Conservation (phyloP, 2,113 vertebrate species). For the Pachyramphus minor region DNA sequence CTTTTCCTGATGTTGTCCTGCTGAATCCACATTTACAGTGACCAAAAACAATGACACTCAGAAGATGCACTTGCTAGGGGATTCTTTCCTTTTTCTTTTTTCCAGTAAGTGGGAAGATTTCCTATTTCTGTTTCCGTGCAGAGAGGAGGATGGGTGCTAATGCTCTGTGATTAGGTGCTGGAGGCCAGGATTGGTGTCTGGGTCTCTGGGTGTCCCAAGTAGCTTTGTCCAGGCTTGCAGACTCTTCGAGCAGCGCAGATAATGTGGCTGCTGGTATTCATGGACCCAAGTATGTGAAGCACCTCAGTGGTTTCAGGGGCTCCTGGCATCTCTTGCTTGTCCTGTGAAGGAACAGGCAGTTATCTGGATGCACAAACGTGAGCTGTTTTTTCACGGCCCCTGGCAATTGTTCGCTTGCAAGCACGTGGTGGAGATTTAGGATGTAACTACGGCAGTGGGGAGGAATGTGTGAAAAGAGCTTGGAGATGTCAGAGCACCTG, state of each 20-base stretch:
- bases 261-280: fast-evolving
- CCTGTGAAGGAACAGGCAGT: fast-evolving
- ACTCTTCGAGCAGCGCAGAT: neutral
- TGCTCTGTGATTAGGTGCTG: neutral
- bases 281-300: neutral
- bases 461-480: slow-evolving; percentile 46
- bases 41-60: neutral
- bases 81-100: neutral
- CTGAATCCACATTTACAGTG: neutral
- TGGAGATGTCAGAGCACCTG: slow-evolving; percentile 50
- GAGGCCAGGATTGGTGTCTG: neutral
- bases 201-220: neutral
- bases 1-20: neutral
- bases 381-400: neutral
- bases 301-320: fast-evolving
- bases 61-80: neutral
- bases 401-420: neutral
- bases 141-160: neutral
- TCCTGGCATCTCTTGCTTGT: neutral
- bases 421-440: neutral
- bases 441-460: neutral
- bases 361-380: neutral
- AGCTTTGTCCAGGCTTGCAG: neutral
- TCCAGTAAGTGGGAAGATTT: neutral
- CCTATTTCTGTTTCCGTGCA: neutral